Evolutionary conservation across 2,888 invertebrate genomes (phyloP).

Genomic region (Heliconius ethilla): DNA sequence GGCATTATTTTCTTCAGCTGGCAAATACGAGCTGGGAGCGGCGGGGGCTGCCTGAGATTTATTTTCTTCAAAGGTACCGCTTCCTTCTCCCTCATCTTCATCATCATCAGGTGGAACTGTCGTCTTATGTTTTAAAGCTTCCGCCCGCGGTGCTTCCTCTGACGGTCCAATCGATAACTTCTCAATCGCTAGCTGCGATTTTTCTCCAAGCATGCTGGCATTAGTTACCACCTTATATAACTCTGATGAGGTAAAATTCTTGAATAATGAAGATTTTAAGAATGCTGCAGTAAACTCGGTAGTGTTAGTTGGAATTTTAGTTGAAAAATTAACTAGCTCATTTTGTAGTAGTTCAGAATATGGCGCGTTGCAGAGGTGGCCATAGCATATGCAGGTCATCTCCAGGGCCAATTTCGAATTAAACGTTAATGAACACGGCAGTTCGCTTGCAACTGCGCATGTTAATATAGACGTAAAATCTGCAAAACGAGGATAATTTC

Average conservation of each 20-base stretch:
- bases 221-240: slow-evolving; percentile 58
- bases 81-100: slow-evolving; percentile 73
- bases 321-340: slow-evolving; percentile 62
- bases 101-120: slow-evolving; percentile 74
- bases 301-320: slow-evolving; percentile 48
- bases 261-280: slow-evolving; percentile 57
- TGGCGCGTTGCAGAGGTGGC: slow-evolving; percentile 66
- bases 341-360: slow-evolving; percentile 58
- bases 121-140: slow-evolving; percentile 67
- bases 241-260: slow-evolving; percentile 56
- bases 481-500: slow-evolving; percentile 48
- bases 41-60: slow-evolving; percentile 67
- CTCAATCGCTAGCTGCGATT: slow-evolving; percentile 17
- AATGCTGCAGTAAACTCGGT: slow-evolving; percentile 57
- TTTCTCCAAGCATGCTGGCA: slow-evolving; percentile 18
- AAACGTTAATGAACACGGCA: slow-evolving; percentile 59
- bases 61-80: slow-evolving; percentile 66
- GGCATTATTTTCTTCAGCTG: slow-evolving; percentile 66
- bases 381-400: slow-evolving; percentile 65
- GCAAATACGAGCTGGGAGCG: slow-evolving; percentile 71
- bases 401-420: slow-evolving; percentile 54
- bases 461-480: slow-evolving; percentile 63
- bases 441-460: slow-evolving; percentile 55
- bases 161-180: slow-evolving; percentile 27
- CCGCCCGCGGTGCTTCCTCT: slow-evolving; percentile 57